These are phyloP conservation scores for Propithecus coquereli DNA, from an alignment of 2,113 vertebrate species.

Conservation along the genomic window DNA sequence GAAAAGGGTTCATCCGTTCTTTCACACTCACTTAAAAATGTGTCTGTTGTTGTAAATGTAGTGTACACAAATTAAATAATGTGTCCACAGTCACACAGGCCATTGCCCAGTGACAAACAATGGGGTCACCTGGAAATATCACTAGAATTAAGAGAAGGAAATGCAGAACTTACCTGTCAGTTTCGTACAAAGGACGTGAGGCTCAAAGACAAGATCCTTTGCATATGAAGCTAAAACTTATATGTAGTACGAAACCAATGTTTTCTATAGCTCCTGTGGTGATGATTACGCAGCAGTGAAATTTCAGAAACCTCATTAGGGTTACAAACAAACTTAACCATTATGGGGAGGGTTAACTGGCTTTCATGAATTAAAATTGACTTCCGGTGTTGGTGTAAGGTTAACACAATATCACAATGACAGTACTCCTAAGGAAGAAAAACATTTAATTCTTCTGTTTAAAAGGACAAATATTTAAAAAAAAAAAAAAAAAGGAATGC, in stretches of 20 bases:
- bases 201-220: neutral
- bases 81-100: neutral
- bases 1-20: neutral
- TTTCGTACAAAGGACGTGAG: neutral
- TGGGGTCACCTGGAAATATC: neutral
- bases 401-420: neutral
- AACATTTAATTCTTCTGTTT: neutral
- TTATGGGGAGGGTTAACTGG: neutral
- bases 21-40: neutral
- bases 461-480: neutral
- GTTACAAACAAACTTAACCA: constrained; percentile 39
- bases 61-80: neutral
- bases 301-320: constrained; percentile 38
- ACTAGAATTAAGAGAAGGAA: neutral
- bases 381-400: neutral
- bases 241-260: neutral
- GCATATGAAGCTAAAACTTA: neutral
- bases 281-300: neutral
- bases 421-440: neutral
- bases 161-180: neutral
- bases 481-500: neutral
- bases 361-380: constrained; percentile 44
- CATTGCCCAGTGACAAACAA: neutral
- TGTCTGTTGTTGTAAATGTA: neutral
- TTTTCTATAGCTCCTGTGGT: neutral